A percentile compares a stretch with the other conserved stretches of the same genome.
phyloP scores from a whole-genome alignment of 1,140 invertebrate species.

The Listronotus bonariensis region DNA sequence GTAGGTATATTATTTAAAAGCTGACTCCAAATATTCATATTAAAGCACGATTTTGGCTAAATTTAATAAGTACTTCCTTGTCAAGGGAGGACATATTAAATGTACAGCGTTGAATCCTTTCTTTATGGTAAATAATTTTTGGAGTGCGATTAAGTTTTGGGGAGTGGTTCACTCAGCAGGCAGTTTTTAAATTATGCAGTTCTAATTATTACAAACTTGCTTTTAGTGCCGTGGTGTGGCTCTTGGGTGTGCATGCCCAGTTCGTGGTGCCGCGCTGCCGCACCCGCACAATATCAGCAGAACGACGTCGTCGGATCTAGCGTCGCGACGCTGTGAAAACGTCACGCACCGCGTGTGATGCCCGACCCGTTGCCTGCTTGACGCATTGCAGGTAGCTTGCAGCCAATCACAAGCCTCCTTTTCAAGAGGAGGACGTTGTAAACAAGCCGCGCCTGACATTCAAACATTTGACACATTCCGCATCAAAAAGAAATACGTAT shows the following conservation, averaged over 20 bases:
- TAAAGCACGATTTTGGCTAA: no score
- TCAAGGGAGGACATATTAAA: no score
- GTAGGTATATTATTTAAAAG: no score
- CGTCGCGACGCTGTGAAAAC: slow-evolving; percentile 32
- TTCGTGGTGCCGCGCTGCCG: slow-evolving; percentile 45
- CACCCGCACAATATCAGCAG: slow-evolving; percentile 44
- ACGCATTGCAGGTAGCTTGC: slow-evolving; percentile 82
- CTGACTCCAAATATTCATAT: no score
- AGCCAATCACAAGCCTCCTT: slow-evolving; percentile 66
- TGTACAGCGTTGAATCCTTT: no score
- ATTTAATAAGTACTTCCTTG: no score
- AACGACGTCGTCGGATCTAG: slow-evolving; percentile 37
- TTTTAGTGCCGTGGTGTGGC: slow-evolving; percentile 13
- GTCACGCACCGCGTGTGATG: slow-evolving; percentile 47
- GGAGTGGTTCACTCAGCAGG: slow-evolving; percentile 20
- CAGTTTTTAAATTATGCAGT: slow-evolving; percentile 32
- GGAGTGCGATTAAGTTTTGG: slow-evolving; percentile 1
- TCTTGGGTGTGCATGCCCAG: slow-evolving; percentile 31
- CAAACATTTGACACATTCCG: slow-evolving; percentile 60
- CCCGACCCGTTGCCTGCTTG: slow-evolving; percentile 57
- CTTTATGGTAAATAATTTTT: not conserved
- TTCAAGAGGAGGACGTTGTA: slow-evolving; percentile 60
- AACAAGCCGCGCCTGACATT: slow-evolving; percentile 68
- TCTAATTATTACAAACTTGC: slow-evolving; percentile 22
- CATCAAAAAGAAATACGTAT: slow-evolving; percentile 60